Base-by-base conservation (phyloP, 2,888 invertebrate species). In the Brenthis hecate region DNA sequence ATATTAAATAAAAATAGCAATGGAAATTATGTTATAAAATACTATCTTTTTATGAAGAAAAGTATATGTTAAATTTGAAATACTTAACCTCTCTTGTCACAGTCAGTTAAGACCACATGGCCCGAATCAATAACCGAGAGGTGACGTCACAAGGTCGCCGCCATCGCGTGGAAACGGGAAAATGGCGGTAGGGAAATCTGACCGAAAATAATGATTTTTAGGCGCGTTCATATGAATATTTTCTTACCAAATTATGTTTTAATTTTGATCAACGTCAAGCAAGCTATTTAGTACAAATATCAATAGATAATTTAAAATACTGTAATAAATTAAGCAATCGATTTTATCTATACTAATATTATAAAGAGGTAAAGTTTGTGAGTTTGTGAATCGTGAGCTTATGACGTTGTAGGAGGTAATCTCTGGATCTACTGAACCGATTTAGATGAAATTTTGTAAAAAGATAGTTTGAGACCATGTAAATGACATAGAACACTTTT, bases 101-200 rank as follows among this genome's bases (percentile, higher is more conserved):
- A 62, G 53, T 54, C 53, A 53, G 62, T 62, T 36, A 54, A 54
- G 36, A 36, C 36, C 62, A 62, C 62, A 62, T 62, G 62, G 62
- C 55, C 54, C 66, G 62, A 67, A 72, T 70, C 75, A 72, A 72
- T 70, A 73, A 66, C 66, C 66, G 60, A 36, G 53, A 58, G 65
- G 58, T 69, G 69, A 69, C 71, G 71, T 71, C 71, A 71, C 71
- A 69, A 71, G 71, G 71, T 71, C 71, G 66, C 63, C 68, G 60
- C 65, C 68, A 71, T 65, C 55, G 66, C 36, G 60, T 66, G 66
- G 60, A 66, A 71, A 69, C 60, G 32, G 56, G 60, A 66, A 65
- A 71, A 69, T 69, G 68, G 63, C 68, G 65, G 54, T 13, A 36
- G 32, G 68, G 60, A 68, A 65, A 63, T 57, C 69, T 6, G 13